Evolutionary conservation across 1,140 invertebrate genomes (phyloP), one percentile per base, ranked within the genome.

Genomic region (Pteromalus puparum): DNA sequence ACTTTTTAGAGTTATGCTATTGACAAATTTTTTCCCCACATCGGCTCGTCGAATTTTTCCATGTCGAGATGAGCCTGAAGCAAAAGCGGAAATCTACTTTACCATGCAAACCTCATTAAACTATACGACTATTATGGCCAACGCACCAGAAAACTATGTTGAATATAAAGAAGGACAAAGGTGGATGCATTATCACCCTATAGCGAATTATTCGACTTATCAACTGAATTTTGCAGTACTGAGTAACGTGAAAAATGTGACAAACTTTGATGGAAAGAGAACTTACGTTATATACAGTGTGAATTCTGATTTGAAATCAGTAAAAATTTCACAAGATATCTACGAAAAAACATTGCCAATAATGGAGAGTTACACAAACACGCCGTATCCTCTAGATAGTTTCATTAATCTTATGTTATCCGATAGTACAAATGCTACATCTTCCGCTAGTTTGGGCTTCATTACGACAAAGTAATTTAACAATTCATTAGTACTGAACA

Each of bases 21-120:
- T 86, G 0, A 97, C 97, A 0, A 97, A 98, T 90, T 97, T 98
- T 89, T 96, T 98, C 89, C 94, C 97, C 0, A 97, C 96, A 1
- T 95, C 97, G 86, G 98, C 98, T 0, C 93, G 98, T 53, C 94
- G 95, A 82, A 97, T 97, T 5, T 98, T 99, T 91, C 98, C 98
- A 0, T 98, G 97, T 92, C 98, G 98, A 90, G 98, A 99, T 90
- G 98, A 99, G 90, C 98, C 98, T 0, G 94, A 93, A 7, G 94
- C 97, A 89, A 99, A 99, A 91, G 97, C 98, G 0, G 96, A 94
- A 18, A 98, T 98, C 90, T 92, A 94, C 76, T 95, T 98, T n/a
- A 96, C 93, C 9, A 89, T 99, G 2, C 96, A 95, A 2, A 95
- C 97, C 81, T 93, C 95, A 77, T 93, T 94, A 82, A 94, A 95